Conservation (phyloP, 30 jellyfish, hydroid and myxozoan species). For the Turritopsis dohrnii region DNA sequence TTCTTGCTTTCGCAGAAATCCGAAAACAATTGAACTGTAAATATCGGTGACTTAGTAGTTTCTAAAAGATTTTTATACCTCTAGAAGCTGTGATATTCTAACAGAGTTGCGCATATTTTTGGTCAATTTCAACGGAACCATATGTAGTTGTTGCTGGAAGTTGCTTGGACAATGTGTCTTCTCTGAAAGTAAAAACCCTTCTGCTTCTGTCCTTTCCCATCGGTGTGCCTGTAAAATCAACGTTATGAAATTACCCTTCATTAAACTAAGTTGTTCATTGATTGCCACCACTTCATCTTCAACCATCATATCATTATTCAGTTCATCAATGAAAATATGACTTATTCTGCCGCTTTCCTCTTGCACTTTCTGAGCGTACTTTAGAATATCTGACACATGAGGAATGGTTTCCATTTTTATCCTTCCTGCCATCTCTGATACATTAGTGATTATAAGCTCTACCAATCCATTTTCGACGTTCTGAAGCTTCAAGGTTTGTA, state of each 20-base stretch:
- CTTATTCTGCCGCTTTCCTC: neutral
- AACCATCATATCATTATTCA: neutral
- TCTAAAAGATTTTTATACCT: neutral
- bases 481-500: neutral
- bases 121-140: neutral
- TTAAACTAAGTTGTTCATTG: neutral
- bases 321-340: neutral
- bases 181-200: neutral
- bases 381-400: neutral
- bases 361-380: neutral
- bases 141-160: neutral
- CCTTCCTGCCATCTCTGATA: neutral
- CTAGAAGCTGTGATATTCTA: neutral
- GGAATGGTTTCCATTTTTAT: neutral
- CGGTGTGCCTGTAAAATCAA: neutral
- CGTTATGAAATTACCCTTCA: neutral
- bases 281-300: neutral
- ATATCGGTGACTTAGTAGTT: neutral
- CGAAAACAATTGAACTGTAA: neutral
- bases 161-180: neutral
- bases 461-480: neutral
- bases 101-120: neutral
- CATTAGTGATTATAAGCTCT: neutral
- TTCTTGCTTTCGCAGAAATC: no score
- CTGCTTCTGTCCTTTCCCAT: neutral